A percentile compares a stretch with the other conserved stretches of the same genome.
Conservation (phyloP, 2,888 invertebrate species). For the Coelopa pilipes region DNA sequence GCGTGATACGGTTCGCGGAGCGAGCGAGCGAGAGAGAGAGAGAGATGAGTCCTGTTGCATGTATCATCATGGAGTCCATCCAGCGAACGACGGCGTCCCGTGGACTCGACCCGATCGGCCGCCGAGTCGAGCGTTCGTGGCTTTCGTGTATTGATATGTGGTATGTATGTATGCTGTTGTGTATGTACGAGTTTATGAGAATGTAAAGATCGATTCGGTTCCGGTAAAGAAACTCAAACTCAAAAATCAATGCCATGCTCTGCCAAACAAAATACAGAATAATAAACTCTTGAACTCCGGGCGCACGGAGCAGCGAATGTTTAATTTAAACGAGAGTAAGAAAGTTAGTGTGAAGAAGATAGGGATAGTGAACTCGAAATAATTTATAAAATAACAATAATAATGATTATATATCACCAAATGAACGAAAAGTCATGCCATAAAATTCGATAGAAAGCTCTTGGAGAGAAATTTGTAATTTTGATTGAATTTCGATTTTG, state of each 20-base stretch:
- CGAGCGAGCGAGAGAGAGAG: slow-evolving; percentile 39
- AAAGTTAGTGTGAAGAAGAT: too few relatives aligned
- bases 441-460: too few relatives aligned
- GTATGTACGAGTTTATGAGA: slow-evolving; percentile 17
- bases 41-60: slow-evolving; percentile 35
- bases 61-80: slow-evolving; percentile 27
- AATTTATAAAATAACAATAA: background rate
- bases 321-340: too few relatives aligned
- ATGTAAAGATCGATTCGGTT: slow-evolving; percentile 8
- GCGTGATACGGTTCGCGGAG: slow-evolving; percentile 52
- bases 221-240: slow-evolving; percentile 45
- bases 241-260: slow-evolving; percentile 58
- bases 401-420: slow-evolving; percentile 13
- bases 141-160: background rate
- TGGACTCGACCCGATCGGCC: slow-evolving; percentile 13
- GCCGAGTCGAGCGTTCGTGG: background rate
- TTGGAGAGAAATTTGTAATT: too few relatives aligned
- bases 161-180: background rate
- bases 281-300: too few relatives aligned
- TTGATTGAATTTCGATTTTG: too few relatives aligned
- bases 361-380: too few relatives aligned
- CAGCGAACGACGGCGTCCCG: slow-evolving; percentile 24
- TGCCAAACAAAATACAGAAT: slow-evolving; percentile 49
- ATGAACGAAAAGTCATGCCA: too few relatives aligned
- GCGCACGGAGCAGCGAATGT: too few relatives aligned